Evolutionary conservation across 2,113 vertebrate species (phyloP), one percentile per base, ranked within the genome.

Genomic region (Spea multiplicata): DNA sequence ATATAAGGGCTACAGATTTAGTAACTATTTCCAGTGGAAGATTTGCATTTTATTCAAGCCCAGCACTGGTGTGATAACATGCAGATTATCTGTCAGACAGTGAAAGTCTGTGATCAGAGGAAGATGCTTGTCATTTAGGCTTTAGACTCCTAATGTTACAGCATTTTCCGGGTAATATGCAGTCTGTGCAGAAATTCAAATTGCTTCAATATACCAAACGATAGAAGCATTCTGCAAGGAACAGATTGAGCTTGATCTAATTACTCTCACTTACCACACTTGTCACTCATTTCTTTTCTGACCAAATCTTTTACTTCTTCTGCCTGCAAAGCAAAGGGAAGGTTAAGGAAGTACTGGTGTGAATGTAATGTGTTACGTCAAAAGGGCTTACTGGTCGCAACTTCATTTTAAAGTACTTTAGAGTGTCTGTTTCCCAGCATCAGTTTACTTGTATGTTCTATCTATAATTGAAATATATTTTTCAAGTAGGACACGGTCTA

Each of bases 251-350:
- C 0, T 6, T 12, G 68, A 0, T 0, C 0, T 0, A 0, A 50
- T 53, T 0, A 67, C 44, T 67, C 14, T 66, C 0, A 85, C 95
- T 95, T 85, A 97, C 95, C 94, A 0, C 94, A 95, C 84, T 88
- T 92, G 65, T 88, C 84, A 57, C 83, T 85, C 86, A 96, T 86
- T 83, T 95, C 92, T 0, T 88, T 91, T 67, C 86, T 91, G 75
- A 96, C 86, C 5, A 95, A 71, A 57, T 93, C 88, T 87, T 95
- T 95, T 85, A 96, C 91, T 44, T 95, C 92, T 71, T 93, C 90
- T 71, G 87, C 93, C 95, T 97, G 81, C 0, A 79, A 76, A 48
- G 81, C 0, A 0, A 0, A 14, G 0, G 6, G 13, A 6, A 76
- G 73, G 9, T 66, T 30, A 30, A 30, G 30, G 30, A 30, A 30